Evolutionary conservation across 2,797 vertebrate species (phyloP), one percentile per base, ranked within the genome.

Genomic region (Phataginus tricuspis): DNA sequence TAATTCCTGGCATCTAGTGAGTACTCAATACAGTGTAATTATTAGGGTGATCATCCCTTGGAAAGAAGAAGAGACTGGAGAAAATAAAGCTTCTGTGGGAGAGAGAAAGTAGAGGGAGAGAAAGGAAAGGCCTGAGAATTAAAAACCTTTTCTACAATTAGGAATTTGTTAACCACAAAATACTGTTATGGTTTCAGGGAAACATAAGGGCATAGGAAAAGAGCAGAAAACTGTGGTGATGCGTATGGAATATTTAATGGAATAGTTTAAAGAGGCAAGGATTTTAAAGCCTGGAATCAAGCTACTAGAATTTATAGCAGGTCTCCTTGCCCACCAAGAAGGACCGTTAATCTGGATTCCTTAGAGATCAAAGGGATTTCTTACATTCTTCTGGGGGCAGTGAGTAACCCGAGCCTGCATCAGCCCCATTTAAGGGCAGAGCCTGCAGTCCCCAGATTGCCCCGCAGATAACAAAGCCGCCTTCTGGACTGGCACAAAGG

Each of bases 281-380:
- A 74, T 94, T 91, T 39, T 11, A 95, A 95, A 85, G 23, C 23
- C 72, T 95, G 82, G 79, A 86, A 71, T 78, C 74, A 53, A 71
- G 42, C 69, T 59, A 37, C 51, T 49, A 59, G 82, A 78, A 51
- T 59, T 93, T 39, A 42, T n/a, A 85, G 71, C 77, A 53, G 7
- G 45, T 78, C 77, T 74, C 80, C 63, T 94, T 69, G 87, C 45
- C 72, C 59, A 79, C 57, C 18, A 87, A 64, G 68, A 55, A 88
- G 34, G 13, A 74, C 9, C 51, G 66, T 72, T 94, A 85, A 90
- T 93, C 71, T 10, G 34, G 34, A 64, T 92, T 96, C 93, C 64
- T 87, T 16, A 37, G 55, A 66, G 87, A 97, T 90, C 72, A 90
- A 88, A 97, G 85, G 64, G 25, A 95, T 94, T 92, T 89, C 64